Evolutionary conservation across 2,113 vertebrate genomes (phyloP).

Genomic region (Agapornis roseicollis): DNA sequence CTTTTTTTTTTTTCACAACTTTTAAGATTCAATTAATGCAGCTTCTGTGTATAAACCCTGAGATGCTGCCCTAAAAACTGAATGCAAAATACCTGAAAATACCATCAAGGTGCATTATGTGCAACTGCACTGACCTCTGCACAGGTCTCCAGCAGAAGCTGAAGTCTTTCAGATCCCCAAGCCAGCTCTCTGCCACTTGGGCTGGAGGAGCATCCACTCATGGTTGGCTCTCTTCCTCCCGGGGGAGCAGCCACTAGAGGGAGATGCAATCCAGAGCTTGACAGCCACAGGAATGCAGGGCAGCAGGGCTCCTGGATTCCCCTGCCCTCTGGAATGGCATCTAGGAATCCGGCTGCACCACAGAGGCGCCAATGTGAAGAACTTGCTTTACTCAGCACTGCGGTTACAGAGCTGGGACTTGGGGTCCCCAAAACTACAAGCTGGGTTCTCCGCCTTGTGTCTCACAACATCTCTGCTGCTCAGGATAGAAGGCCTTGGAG

Average conservation of each 20-base stretch:
- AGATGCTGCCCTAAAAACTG: background rate
- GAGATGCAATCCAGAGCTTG: background rate
- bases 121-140: background rate
- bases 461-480: background rate
- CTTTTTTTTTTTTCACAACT: background rate
- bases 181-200: background rate
- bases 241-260: background rate
- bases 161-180: background rate
- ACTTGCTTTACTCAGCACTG: background rate
- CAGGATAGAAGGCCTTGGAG: background rate
- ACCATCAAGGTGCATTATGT: fast-evolving
- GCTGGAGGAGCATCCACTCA: background rate
- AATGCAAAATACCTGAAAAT: background rate
- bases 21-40: background rate
- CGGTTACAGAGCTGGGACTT: background rate
- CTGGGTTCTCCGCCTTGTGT: background rate
- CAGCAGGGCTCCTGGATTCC: background rate
- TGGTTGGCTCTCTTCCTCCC: background rate
- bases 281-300: background rate
- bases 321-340: background rate
- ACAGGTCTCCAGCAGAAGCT: background rate
- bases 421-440: fast-evolving
- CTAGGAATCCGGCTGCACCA: background rate
- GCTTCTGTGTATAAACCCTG: fast-evolving
- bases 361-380: background rate